Percentiles rank a stretch among this genome's conserved stretches.
Conservation (phyloP, 2,113 vertebrate species). For the Emydocephalus ijimae region DNA sequence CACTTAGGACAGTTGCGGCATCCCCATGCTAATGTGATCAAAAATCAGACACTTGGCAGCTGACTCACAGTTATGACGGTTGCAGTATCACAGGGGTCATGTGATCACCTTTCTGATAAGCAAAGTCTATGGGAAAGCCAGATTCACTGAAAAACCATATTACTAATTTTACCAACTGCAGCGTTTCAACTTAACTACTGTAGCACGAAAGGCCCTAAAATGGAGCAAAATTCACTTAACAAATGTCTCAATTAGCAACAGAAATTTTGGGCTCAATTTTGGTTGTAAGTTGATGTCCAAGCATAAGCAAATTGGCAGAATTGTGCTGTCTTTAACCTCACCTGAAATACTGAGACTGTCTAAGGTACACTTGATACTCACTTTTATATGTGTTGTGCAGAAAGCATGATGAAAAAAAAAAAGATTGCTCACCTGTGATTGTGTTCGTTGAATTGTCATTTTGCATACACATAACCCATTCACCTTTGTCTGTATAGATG, state of each 20-base stretch:
- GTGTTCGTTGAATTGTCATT: background rate
- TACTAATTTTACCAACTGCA: background rate
- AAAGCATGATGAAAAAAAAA: background rate
- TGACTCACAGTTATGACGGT: background rate
- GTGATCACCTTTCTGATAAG: background rate
- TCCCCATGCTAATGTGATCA: background rate
- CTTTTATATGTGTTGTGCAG: background rate
- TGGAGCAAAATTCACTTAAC: background rate
- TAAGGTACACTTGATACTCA: background rate
- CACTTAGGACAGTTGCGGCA: background rate
- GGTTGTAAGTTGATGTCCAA: background rate
- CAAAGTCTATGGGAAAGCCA: background rate
- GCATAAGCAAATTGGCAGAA: background rate
- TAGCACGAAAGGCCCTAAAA: background rate
- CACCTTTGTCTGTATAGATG: background rate
- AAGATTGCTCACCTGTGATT: background rate
- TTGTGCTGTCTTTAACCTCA: background rate
- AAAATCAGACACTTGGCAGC: background rate
- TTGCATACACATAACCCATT: background rate
- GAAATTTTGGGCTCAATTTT: background rate
- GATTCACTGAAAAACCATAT: background rate
- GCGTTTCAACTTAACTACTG: background rate
- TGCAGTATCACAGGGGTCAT: background rate
- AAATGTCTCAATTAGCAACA: background rate
- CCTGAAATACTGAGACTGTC: background rate